Percentiles rank a stretch among this genome's conserved stretches.
Conservation (phyloP, 1,140 invertebrate genomes). For the Heliothis virescens region DNA sequence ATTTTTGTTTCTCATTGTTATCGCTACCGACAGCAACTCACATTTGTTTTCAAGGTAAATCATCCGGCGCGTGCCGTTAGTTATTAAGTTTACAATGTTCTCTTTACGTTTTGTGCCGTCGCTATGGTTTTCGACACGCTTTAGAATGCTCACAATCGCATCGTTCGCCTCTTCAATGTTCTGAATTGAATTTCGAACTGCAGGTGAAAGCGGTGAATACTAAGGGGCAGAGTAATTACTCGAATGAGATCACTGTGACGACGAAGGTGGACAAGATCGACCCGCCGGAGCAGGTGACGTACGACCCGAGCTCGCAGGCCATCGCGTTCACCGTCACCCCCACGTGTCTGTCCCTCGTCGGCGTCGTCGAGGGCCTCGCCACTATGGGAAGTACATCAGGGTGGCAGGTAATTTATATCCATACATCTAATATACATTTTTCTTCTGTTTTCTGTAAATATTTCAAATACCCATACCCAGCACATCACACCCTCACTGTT, state of each 20-base stretch:
- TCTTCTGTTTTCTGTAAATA: neutral
- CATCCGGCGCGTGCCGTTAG: constrained; percentile 53
- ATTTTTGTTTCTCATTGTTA: constrained; percentile 77
- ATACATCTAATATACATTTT: neutral
- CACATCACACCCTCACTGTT: constrained; percentile 28
- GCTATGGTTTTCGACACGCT: constrained; percentile 59
- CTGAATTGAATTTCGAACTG: constrained; percentile 41
- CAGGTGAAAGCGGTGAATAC: constrained; percentile 94
- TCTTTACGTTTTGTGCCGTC: constrained; percentile 57
- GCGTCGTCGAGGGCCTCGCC: constrained; percentile 89
- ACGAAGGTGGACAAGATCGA: constrained; percentile 95
- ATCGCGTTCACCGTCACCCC: constrained; percentile 92
- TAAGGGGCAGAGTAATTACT: constrained; percentile 94
- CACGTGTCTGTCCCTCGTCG: constrained; percentile 91
- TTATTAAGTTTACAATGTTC: constrained; percentile 50
- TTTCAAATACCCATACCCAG: neutral
- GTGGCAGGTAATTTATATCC: constrained; percentile 87
- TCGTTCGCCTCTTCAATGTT: constrained; percentile 5
- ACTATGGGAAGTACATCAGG: constrained; percentile 82
- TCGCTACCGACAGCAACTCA: constrained; percentile 85
- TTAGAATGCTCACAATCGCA: constrained; percentile 53
- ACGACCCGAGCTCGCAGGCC: constrained; percentile 91
- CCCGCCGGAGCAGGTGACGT: constrained; percentile 92
- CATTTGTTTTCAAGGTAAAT: constrained; percentile 85
- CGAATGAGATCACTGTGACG: constrained; percentile 91